These are phyloP conservation scores for Acipenser oxyrinchus DNA, from an alignment of 2,797 vertebrate species.

Conservation along the genomic window DNA sequence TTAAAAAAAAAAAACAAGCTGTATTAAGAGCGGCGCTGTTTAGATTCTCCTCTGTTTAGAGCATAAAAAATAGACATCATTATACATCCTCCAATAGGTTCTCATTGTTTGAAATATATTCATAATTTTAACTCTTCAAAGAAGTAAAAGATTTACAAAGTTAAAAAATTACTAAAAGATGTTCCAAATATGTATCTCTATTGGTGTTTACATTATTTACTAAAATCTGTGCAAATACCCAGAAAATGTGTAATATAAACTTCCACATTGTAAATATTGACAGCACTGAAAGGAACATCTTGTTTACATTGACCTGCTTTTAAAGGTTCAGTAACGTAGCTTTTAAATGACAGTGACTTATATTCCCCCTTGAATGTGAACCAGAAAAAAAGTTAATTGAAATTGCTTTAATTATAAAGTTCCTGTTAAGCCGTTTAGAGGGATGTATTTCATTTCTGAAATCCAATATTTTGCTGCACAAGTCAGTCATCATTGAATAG, in stretches of 20 bases:
- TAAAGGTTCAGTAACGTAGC: background rate
- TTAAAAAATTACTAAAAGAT: background rate
- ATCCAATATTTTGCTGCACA: background rate
- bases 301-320: constrained; percentile 2
- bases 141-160: no score
- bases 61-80: no score
- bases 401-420: background rate
- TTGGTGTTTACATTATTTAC: background rate
- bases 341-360: background rate
- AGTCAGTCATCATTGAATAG: background rate
- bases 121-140: no score
- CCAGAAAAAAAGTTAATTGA: constrained; percentile 2
- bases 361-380: background rate
- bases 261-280: background rate
- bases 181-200: background rate
- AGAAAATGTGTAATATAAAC: background rate
- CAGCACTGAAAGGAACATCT: background rate
- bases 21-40: no score
- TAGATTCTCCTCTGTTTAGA: no score
- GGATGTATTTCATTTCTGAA: constrained; percentile 2
- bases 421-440: background rate
- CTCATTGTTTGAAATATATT: no score
- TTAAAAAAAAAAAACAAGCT: no score
- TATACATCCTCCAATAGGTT: no score
- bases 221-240: no score